These are phyloP conservation scores for Craterocephalus amniculus DNA, from an alignment of 2,797 vertebrate genomes.

Conservation along the genomic window DNA sequence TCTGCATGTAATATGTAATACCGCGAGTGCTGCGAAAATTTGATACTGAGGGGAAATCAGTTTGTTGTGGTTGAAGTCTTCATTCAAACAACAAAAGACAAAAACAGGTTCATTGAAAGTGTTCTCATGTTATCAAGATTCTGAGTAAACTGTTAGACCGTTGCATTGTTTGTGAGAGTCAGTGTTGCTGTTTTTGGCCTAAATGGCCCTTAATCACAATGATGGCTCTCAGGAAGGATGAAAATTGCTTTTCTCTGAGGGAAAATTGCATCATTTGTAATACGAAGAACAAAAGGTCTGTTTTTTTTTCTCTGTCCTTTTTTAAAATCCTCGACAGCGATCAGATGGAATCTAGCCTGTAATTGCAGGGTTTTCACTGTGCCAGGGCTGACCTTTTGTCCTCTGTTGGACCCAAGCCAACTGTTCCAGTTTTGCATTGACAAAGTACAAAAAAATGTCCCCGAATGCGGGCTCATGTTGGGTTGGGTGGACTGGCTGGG, in stretches of 20 bases:
- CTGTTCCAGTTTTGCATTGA: conserved; percentile 66
- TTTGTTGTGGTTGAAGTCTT: conserved; percentile 20
- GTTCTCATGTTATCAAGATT: conserved; percentile 29
- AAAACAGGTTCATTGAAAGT: neutral
- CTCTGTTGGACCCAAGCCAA: conserved; percentile 60
- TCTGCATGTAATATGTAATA: conserved; percentile 5
- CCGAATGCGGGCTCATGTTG: conserved; percentile 51
- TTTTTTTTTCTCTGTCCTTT: neutral
- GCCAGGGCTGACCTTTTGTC: conserved; percentile 58
- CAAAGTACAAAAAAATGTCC: conserved; percentile 60
- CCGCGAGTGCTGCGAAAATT: neutral
- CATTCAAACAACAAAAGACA: conserved; percentile 29
- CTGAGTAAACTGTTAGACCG: conserved; percentile 9
- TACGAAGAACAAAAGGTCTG: conserved; percentile 45
- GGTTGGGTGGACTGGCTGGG: conserved; percentile 22
- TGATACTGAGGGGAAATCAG: conserved; percentile 26
- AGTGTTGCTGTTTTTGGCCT: conserved; percentile 35
- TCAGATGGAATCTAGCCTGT: conserved; percentile 56
- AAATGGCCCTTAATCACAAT: conserved; percentile 47
- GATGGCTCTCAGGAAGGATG: conserved; percentile 51
- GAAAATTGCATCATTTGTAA: conserved; percentile 60
- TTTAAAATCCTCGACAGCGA: conserved; percentile 18
- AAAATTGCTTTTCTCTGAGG: conserved; percentile 52
- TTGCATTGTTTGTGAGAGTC: conserved; percentile 22
- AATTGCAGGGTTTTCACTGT: conserved; percentile 63